phyloP scores from a whole-genome alignment of 1,140 invertebrate genomes.

The Zaprionus capensis region DNA sequence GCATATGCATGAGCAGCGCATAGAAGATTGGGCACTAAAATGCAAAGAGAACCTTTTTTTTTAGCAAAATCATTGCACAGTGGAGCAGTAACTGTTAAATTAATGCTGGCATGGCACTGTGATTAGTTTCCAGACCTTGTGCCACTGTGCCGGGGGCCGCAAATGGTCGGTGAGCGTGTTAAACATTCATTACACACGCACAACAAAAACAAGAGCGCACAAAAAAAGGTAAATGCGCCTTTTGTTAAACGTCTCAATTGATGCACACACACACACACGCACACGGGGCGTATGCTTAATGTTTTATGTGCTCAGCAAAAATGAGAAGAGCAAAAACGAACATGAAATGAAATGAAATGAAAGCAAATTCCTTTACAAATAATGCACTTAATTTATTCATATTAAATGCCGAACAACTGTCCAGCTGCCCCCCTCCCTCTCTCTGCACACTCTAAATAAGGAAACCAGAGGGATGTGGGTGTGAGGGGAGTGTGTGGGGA shows the following conservation, averaged over 20 bases:
- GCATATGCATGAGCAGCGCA: constrained; percentile 49
- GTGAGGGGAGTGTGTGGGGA: neutral
- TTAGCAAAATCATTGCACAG: constrained; percentile 31
- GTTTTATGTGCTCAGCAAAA: constrained; percentile 59
- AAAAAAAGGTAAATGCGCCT: constrained; percentile 65
- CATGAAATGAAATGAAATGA: constrained; percentile 16
- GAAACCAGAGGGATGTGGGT: constrained; percentile 1
- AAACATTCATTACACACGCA: constrained; percentile 45
- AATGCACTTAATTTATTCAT: constrained; percentile 70
- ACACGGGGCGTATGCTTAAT: constrained; percentile 60
- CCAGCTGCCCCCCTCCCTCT: neutral
- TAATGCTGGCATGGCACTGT: neutral
- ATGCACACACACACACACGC: constrained; percentile 28
- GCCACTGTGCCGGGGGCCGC: constrained; percentile 24
- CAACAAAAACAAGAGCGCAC: neutral
- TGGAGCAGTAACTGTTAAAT: neutral
- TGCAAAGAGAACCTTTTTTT: constrained; percentile 38
- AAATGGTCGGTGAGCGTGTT: constrained; percentile 29
- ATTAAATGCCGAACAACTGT: constrained; percentile 39
- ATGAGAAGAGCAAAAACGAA: neutral
- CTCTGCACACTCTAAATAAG: constrained; percentile 1
- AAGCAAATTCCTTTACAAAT: constrained; percentile 38
- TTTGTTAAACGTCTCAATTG: constrained; percentile 78
- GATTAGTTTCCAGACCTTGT: neutral
- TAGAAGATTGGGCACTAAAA: constrained; percentile 60